Evolutionary conservation across 2,888 invertebrate genomes (phyloP), one percentile per base, ranked within the genome.

Genomic region (Calameuta idolon): DNA sequence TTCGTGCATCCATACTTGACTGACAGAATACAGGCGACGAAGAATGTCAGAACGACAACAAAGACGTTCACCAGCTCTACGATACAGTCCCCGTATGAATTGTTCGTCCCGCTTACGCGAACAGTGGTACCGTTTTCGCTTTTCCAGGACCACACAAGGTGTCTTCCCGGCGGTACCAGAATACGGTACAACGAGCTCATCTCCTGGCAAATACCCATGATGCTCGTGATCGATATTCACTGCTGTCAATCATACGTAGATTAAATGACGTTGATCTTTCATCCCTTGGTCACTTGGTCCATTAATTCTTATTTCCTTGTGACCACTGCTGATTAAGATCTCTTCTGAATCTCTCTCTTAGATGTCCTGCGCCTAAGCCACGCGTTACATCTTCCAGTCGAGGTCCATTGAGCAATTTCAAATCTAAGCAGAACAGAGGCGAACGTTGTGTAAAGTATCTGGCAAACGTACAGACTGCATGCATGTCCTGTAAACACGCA

Each of bases 1-100:
- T 79, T 73, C 75, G 75, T 79, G 79, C 81, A 84, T 79, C 79
- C 83, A 76, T 81, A 85, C 69, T 82, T 85, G 23, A 87, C n/a
- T 35, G 83, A 81, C 12, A 83, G 78, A 69, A 80, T 35, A 11
- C 79, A 31, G 1, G 83, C 75, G 5, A 83, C 77, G 15, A 87
- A 33, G 9, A 83, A 75, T 1, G 83, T 80, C 68, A 85, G 31
- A 23, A 75, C 11, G 5, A 82, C 80, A 9, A 84, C 78, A 33
- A 74, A 77, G 12, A 88, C 35, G 77, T 88, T 86, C 5, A 82
- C 80, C 2, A 88, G 73, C 74, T 88, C 88, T 74, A 88, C 81
- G 68, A 83, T 77, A 76, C 88, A 88, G 79, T 84, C 84, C 12
- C 81, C 79, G 74, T 77, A 73, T 15, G 81, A 74, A 33, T 83